phyloP scores from a whole-genome alignment of 2,888 invertebrate species.

The Amphipyra tragopoginis region DNA sequence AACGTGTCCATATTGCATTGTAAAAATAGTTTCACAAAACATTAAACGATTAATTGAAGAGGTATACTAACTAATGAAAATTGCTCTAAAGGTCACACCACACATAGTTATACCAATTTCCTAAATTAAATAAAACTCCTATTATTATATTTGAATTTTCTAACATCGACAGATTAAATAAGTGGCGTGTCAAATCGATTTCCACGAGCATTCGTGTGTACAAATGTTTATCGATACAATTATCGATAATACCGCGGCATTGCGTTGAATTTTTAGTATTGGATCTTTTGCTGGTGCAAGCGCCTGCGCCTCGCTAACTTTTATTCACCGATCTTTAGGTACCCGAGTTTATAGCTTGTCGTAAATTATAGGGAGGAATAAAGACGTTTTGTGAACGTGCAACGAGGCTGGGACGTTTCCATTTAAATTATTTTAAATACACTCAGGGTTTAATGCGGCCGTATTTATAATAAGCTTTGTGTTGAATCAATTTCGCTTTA shows the following conservation, averaged over 20 bases:
- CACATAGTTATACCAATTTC: slow-evolving; percentile 43
- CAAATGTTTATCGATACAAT: slow-evolving; percentile 61
- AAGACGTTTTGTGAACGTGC: slow-evolving; percentile 84
- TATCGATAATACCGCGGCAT: slow-evolving; percentile 56
- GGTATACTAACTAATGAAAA: slow-evolving; percentile 33
- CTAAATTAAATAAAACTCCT: slow-evolving; percentile 51
- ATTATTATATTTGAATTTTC: slow-evolving; percentile 48
- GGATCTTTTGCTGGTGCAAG: slow-evolving; percentile 65
- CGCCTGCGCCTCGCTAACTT: slow-evolving; percentile 79
- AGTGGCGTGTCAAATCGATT: slow-evolving; percentile 58
- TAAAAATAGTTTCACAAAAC: slow-evolving; percentile 13
- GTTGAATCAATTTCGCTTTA: slow-evolving; percentile 80
- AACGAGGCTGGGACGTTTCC: slow-evolving; percentile 78
- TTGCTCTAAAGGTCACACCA: slow-evolving; percentile 44
- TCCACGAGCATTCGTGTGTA: slow-evolving; percentile 43
- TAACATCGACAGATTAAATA: slow-evolving; percentile 45
- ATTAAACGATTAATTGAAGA: slow-evolving; percentile 22
- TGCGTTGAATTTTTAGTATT: slow-evolving; percentile 75
- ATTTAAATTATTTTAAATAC: slow-evolving; percentile 86
- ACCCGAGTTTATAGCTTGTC: slow-evolving; percentile 80
- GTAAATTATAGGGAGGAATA: slow-evolving; percentile 84
- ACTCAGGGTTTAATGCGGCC: slow-evolving; percentile 70
- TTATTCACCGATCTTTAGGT: slow-evolving; percentile 84
- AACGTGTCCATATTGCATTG: not conserved
- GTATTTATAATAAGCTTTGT: slow-evolving; percentile 79